Evolutionary conservation across 2,113 vertebrate species (phyloP).

Genomic region (Pagrus major): DNA sequence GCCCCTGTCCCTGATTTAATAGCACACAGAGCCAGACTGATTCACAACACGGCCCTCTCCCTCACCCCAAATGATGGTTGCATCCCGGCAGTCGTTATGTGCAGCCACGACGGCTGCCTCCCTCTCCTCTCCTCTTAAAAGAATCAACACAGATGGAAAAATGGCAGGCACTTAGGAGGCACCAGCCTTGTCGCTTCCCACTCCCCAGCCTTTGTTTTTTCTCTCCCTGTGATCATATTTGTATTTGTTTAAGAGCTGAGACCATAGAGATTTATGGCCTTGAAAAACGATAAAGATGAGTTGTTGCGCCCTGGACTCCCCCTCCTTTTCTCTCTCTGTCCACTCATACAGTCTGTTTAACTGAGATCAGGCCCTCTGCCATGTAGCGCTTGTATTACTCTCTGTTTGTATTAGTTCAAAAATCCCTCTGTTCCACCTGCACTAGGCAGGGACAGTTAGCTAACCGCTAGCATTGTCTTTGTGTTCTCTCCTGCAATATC

Average conservation of each 20-base stretch:
- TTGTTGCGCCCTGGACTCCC: conserved; percentile 52
- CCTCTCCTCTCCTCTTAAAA: conserved; percentile 73
- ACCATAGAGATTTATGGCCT: conserved; percentile 74
- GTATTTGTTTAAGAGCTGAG: conserved; percentile 81
- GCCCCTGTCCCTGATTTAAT: conserved; percentile 61
- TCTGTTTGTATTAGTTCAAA: conserved; percentile 27
- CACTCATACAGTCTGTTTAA: conserved; percentile 47
- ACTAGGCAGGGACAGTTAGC: background rate
- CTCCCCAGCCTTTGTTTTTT: conserved; percentile 74
- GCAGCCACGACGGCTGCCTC: conserved; percentile 54
- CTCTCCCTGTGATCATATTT: conserved; percentile 82
- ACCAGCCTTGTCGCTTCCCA: conserved; percentile 60
- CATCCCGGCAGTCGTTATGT: conserved; percentile 59
- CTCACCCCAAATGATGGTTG: conserved; percentile 65
- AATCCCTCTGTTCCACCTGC: conserved; percentile 51
- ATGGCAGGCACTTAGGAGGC: conserved; percentile 77
- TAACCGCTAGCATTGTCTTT: conserved; percentile 31
- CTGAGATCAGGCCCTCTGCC: conserved; percentile 47
- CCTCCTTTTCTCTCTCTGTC: conserved; percentile 43
- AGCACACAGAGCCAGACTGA: conserved; percentile 49
- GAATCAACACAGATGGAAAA: conserved; percentile 81
- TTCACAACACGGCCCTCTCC: conserved; percentile 60
- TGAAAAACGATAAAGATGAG: conserved; percentile 78
- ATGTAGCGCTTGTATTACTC: conserved; percentile 38
- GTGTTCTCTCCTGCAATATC: conserved; percentile 49